Evolutionary conservation across 2,888 invertebrate species (phyloP), one percentile per base, ranked within the genome.

Genomic region (Parapristionchus giblindavisi): DNA sequence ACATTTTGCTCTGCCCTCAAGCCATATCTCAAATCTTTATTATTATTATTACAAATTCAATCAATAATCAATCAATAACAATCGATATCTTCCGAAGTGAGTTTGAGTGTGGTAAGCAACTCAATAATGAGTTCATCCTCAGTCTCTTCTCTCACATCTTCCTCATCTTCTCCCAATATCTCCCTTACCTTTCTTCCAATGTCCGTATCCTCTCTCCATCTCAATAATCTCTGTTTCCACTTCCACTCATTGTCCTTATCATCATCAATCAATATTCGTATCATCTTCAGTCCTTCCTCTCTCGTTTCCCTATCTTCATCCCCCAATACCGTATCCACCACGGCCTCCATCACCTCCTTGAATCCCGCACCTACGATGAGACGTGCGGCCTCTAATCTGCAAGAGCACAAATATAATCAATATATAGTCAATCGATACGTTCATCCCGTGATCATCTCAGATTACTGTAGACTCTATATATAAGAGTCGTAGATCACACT

Each of bases 221-320:
- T 40, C 14, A 71, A 17, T 36, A 56, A 40, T 56, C 56, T 56
- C 11, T 56, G 56, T 71, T 21, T 71, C 70, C 54, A 38, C 32
- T 71, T 71, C 70, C 54, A 56, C 40, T 27, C 68, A 4, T 65
- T 48, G 6, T 32, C 65, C 66, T 71, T 38, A 14, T 71, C 70
- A 11, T 56, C 56, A 56, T 38, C 56, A 38, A 56, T 71, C 27
- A 68, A 27, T 21, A 24, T 52, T 24, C 36, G 24, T 8, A 52
- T 52, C 68, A 68, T 68, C 36, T 68, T 68, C 51, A 68, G 40
- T 68, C 68, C 68, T 52, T 52, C 52, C 52, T 34, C 27, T 68
- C 68, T 68, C 8, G 52, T 68, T 43, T 68, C 68, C 36, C 68
- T 52, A 68, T 68, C 68, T 68, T 68, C 68, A 68, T 68, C 68